Conservation (phyloP, 2,888 invertebrate species). For the Lamproptera curius region DNA sequence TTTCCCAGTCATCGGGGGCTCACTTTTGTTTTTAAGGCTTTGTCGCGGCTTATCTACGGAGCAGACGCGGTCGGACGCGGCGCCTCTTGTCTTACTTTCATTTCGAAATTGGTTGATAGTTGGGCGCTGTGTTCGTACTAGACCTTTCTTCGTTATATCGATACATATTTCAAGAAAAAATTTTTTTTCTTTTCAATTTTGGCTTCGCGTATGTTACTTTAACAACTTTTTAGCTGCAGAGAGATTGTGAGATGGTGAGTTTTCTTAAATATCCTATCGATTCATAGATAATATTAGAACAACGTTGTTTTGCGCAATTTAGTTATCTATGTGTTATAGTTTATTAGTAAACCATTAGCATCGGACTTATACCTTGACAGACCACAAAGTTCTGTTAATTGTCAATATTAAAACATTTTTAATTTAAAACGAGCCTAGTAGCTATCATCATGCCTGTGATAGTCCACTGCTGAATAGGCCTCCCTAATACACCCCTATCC, state of each 20-base stretch:
- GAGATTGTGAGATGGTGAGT: not conserved
- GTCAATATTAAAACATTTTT: too few species aligned
- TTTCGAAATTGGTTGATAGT: slow-evolving; percentile 3
- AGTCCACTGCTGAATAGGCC: too few species aligned
- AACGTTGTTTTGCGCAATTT: too few species aligned
- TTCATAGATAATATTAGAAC: not conserved
- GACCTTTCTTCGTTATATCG: not conserved
- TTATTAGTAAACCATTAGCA: too few species aligned
- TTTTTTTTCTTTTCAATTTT: too few species aligned
- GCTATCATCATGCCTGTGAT: too few species aligned
- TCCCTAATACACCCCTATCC: too few species aligned
- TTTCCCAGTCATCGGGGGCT: slow-evolving; percentile 4
- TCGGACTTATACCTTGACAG: too few species aligned
- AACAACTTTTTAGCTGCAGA: not conserved
- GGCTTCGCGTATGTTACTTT: not conserved
- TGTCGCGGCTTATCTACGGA: slow-evolving; percentile 12
- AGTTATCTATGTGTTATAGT: too few species aligned
- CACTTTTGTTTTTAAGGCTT: slow-evolving; percentile 15
- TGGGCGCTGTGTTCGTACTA: not conserved
- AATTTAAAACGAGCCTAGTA: too few species aligned
- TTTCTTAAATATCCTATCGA: not conserved
- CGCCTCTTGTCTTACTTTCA: slow-evolving; percentile 1
- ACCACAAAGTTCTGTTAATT: too few species aligned
- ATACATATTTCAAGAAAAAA: not conserved
- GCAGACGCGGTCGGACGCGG: slow-evolving; percentile 2